phyloP scores from a whole-genome alignment of 2,888 invertebrate genomes.

The Actias luna region DNA sequence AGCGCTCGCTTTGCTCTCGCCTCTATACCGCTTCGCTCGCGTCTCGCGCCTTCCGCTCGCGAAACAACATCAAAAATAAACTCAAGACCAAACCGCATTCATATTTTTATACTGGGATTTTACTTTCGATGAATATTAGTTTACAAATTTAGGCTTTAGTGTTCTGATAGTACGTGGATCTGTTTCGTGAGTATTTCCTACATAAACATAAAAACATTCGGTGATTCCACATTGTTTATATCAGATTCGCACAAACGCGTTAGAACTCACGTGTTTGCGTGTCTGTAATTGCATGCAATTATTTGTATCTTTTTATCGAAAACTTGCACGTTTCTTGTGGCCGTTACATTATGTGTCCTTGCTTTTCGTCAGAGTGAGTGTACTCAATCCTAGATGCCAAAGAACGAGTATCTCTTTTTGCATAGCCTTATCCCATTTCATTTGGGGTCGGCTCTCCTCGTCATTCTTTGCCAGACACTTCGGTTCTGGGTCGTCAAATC shows the following conservation, averaged over 20 bases:
- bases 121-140: constrained; percentile 11
- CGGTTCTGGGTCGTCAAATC: too few species aligned
- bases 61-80: not conserved
- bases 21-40: not conserved
- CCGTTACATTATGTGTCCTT: not conserved
- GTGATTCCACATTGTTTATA: not conserved
- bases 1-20: constrained; percentile 4
- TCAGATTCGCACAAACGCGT: not conserved
- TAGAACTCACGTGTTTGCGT: not conserved
- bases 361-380: not conserved
- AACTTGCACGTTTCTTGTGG: not conserved
- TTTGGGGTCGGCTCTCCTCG: too few species aligned
- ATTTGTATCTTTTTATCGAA: not conserved
- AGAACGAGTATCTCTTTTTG: too few species aligned
- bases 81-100: not conserved
- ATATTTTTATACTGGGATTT: constrained; percentile 12
- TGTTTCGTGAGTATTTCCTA: not conserved
- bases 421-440: too few species aligned
- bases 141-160: constrained; percentile 10
- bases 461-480: too few species aligned
- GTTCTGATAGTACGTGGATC: not conserved
- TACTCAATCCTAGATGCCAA: too few species aligned
- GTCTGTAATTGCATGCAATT: not conserved
- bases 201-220: not conserved
- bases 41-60: constrained; percentile 3